phyloP scores from a whole-genome alignment of 2,888 invertebrate species.

The Brachypalpus laphriformis region DNA sequence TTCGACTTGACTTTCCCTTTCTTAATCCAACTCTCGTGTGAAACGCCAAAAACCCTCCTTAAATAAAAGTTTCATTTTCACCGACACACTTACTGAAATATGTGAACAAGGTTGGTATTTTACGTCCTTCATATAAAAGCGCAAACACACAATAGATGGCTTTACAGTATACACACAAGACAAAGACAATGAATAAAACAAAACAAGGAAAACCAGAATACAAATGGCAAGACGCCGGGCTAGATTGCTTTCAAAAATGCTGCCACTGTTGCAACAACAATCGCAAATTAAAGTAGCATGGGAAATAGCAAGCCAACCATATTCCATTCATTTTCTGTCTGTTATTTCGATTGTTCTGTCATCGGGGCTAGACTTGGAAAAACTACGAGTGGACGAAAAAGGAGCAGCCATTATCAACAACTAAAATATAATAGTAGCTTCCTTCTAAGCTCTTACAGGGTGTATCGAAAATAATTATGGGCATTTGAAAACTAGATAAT shows the following conservation, averaged over 20 bases:
- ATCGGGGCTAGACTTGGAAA: conserved; percentile 31
- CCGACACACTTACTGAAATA: conserved; percentile 5
- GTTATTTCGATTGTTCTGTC: conserved; percentile 20
- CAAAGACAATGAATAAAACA: conserved; percentile 31
- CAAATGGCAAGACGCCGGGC: conserved; percentile 31
- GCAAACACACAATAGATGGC: conserved; percentile 32
- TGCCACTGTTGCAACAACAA: conserved; percentile 32
- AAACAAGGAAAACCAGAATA: conserved; percentile 4
- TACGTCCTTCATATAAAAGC: conserved; percentile 50
- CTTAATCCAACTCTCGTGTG: not conserved
- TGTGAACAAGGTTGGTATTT: conserved; percentile 15
- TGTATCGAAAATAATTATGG: not conserved
- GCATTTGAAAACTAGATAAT: too few species aligned
- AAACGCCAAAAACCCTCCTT: not conserved
- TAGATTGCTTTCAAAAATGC: conserved; percentile 8
- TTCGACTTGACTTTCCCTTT: too few species aligned
- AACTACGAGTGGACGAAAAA: not conserved
- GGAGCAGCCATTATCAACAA: conserved; percentile 21
- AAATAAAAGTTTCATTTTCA: not conserved
- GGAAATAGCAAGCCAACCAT: conserved; percentile 18
- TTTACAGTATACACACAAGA: conserved; percentile 30
- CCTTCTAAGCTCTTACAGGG: not conserved
- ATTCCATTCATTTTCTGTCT: conserved; percentile 9
- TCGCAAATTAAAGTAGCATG: not conserved
- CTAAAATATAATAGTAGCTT: not conserved